A percentile compares a stretch with the other conserved stretches of the same genome.
These are phyloP conservation scores for Microplitis mediator DNA, from an alignment of 1,140 invertebrate genomes.

Conservation along the genomic window DNA sequence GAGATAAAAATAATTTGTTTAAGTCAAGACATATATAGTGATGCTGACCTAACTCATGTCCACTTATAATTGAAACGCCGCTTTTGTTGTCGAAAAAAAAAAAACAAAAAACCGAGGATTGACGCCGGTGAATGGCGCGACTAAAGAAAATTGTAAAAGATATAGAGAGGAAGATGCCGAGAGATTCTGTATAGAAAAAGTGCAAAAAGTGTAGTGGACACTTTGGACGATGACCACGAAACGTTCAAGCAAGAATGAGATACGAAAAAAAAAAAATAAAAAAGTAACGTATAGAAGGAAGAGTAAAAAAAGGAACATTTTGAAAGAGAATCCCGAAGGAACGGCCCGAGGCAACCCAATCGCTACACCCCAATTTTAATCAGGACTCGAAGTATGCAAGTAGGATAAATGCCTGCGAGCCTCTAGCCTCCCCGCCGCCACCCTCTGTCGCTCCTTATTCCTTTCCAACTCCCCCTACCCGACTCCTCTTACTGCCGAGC, in stretches of 20 bases:
- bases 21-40: neutral
- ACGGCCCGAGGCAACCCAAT: conserved; percentile 54
- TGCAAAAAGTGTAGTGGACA: conserved; percentile 10
- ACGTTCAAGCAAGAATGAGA: neutral
- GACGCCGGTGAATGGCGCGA: conserved; percentile 1
- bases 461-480: conserved; percentile 41
- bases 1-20: neutral
- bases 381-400: conserved; percentile 60
- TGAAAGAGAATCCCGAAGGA: conserved; percentile 40
- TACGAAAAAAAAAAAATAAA: neutral
- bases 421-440: conserved; percentile 10
- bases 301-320: conserved; percentile 12
- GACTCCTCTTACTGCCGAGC: conserved; percentile 49
- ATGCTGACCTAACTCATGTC: conserved; percentile 11
- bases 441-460: conserved; percentile 4
- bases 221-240: neutral
- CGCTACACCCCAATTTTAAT: conserved; percentile 64
- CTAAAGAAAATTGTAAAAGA: conserved; percentile 2
- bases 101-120: neutral
- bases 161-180: too few species aligned
- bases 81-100: conserved; percentile 10
- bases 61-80: conserved; percentile 13
- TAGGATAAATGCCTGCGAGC: conserved; percentile 55
- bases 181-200: neutral
- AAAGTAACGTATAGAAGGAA: neutral